phyloP scores from a whole-genome alignment of 2,113 vertebrate species.

The Xerus inauris region DNA sequence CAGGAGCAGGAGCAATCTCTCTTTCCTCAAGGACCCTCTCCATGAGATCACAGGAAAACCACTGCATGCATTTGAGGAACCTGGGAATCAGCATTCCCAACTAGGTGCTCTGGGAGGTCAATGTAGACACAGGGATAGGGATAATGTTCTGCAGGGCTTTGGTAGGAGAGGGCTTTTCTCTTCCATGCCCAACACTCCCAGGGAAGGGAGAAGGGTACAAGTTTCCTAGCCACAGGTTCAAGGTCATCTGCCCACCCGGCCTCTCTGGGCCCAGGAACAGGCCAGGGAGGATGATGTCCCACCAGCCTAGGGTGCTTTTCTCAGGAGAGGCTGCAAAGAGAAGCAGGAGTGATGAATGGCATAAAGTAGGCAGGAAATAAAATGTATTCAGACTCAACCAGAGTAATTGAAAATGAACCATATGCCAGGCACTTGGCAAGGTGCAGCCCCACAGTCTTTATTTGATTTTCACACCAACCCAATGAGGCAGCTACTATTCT shows the following conservation, averaged over 20 bases:
- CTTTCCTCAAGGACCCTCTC: neutral
- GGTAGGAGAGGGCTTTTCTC: neutral
- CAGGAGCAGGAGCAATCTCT: neutral
- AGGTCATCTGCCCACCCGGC: neutral
- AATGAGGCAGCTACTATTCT: neutral
- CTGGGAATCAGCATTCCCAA: neutral
- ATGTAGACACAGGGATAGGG: neutral
- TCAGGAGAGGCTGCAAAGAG: neutral
- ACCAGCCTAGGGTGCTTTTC: neutral
- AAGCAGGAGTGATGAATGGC: neutral
- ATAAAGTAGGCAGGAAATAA: constrained; percentile 11
- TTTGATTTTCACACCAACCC: constrained; percentile 64
- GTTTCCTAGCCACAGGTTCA: neutral
- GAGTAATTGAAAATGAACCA: constrained; percentile 36
- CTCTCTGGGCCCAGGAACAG: neutral
- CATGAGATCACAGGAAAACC: neutral
- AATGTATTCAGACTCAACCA: neutral
- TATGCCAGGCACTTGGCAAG: constrained; percentile 39
- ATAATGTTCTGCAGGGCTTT: neutral
- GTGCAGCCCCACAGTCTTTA: constrained; percentile 15
- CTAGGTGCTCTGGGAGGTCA: neutral
- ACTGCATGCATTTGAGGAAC: neutral
- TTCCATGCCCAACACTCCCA: neutral
- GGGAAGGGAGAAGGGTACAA: neutral
- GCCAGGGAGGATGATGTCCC: neutral